phyloP scores from a whole-genome alignment of 2,113 vertebrate genomes.

The Podilymbus podiceps region DNA sequence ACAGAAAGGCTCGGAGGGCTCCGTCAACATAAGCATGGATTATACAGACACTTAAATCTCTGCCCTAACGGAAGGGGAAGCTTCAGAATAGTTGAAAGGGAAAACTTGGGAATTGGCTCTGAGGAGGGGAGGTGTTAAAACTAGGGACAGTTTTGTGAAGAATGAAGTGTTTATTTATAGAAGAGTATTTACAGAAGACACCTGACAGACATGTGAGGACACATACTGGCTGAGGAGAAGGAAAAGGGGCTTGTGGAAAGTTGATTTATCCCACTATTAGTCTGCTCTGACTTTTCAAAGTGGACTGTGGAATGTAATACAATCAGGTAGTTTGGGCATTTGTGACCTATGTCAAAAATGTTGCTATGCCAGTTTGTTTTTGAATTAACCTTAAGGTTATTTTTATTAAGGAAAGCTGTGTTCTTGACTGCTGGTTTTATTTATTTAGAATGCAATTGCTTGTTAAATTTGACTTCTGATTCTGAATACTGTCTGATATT shows the following conservation, averaged over 20 bases:
- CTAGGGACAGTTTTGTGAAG: background rate
- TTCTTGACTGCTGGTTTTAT: background rate
- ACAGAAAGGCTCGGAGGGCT: rapidly evolving
- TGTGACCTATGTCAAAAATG: background rate
- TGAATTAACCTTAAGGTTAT: background rate
- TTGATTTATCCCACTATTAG: background rate
- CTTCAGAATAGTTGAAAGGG: background rate
- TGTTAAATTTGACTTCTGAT: background rate
- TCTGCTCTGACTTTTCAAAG: background rate
- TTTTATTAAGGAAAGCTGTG: background rate
- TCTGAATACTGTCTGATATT: no score
- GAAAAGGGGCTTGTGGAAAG: background rate
- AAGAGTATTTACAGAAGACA: background rate
- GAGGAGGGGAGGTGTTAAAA: background rate
- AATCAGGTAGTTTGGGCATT: background rate
- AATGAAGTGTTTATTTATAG: background rate
- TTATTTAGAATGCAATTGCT: background rate
- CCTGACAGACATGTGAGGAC: background rate
- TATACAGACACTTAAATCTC: background rate
- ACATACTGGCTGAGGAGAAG: background rate
- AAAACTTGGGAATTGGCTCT: background rate
- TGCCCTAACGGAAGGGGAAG: background rate
- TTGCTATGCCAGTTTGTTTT: background rate
- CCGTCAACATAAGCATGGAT: background rate
- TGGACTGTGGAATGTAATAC: background rate